Conservation (phyloP, 1,140 invertebrate species). For the Probaryconus sp. region DNA sequence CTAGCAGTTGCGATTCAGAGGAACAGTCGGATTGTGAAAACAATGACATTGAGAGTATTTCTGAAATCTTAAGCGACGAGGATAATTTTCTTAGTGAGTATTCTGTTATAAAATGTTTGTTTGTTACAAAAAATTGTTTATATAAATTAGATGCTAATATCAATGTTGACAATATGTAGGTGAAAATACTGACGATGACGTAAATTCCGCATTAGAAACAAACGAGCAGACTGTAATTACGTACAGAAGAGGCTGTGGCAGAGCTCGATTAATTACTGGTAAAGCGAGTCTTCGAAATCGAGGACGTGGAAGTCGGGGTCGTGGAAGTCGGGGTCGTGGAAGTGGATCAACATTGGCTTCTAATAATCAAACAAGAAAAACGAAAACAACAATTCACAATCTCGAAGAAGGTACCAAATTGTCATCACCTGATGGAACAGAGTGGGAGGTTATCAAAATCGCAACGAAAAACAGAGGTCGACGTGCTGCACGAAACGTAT, state of each 20-base stretch:
- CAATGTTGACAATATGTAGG: constrained; percentile 7
- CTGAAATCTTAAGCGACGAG: constrained; percentile 16
- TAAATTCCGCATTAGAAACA: not conserved
- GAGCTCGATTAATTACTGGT: constrained; percentile 6
- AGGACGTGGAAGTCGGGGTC: not conserved
- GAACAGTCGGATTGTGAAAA: too few species aligned
- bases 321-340: not conserved
- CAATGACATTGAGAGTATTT: constrained; percentile 6
- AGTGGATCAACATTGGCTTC: constrained; percentile 4
- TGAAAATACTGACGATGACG: constrained; percentile 9
- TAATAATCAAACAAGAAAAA: constrained; percentile 12
- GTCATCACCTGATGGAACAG: constrained; percentile 13
- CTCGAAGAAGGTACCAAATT: constrained; percentile 12
- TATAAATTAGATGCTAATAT: constrained; percentile 9
- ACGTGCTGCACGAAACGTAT: too few species aligned
- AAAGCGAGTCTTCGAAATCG: not conserved
- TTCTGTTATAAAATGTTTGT: constrained; percentile 8
- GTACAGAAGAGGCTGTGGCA: constrained; percentile 7
- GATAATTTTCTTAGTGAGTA: constrained; percentile 24
- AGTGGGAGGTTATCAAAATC: too few species aligned
- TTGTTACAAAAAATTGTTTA: not conserved
- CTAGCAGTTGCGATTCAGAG: too few species aligned
- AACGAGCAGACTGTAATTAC: constrained; percentile 6
- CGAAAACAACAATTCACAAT: constrained; percentile 15
- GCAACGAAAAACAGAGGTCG: too few species aligned